Percentiles rank a stretch among this genome's conserved stretches.
phyloP scores from a whole-genome alignment of 2,113 vertebrate genomes.

The Odobenus rosmarus region DNA sequence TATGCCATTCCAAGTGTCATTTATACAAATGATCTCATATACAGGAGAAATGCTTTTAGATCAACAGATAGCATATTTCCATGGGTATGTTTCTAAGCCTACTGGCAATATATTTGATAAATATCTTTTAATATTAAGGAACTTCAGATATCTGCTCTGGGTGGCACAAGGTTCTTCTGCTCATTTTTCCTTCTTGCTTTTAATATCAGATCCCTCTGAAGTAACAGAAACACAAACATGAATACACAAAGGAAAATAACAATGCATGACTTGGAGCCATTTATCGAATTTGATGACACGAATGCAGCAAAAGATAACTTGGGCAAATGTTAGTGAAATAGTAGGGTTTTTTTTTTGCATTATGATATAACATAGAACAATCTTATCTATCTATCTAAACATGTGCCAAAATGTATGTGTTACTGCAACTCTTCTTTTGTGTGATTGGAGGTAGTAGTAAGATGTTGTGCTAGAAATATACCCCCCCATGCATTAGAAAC shows the following conservation, averaged over 20 bases:
- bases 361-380: not conserved
- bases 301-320: not conserved
- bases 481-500: not conserved
- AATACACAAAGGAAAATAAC: slow-evolving; percentile 4
- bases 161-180: not conserved
- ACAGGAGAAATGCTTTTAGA: slow-evolving; percentile 61
- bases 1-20: slow-evolving; percentile 46
- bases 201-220: not conserved
- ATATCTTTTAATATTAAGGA: slow-evolving; percentile 73
- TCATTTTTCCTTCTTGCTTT: slow-evolving; percentile 63
- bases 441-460: not conserved
- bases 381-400: not conserved
- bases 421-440: not conserved
- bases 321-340: slow-evolving; percentile 31
- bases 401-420: not conserved
- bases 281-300: slow-evolving; percentile 48
- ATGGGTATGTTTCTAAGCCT: slow-evolving; percentile 63
- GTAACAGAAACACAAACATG: slow-evolving; percentile 12
- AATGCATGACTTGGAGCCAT: not conserved
- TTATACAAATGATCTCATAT: slow-evolving; percentile 69
- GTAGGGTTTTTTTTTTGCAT: not conserved
- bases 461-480: not conserved
- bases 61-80: slow-evolving; percentile 76
- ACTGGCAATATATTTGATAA: slow-evolving; percentile 70
- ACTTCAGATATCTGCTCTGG: slow-evolving; percentile 52